These are phyloP conservation scores for Ursus arctos DNA, from an alignment of 2,113 vertebrate genomes.

Conservation along the genomic window DNA sequence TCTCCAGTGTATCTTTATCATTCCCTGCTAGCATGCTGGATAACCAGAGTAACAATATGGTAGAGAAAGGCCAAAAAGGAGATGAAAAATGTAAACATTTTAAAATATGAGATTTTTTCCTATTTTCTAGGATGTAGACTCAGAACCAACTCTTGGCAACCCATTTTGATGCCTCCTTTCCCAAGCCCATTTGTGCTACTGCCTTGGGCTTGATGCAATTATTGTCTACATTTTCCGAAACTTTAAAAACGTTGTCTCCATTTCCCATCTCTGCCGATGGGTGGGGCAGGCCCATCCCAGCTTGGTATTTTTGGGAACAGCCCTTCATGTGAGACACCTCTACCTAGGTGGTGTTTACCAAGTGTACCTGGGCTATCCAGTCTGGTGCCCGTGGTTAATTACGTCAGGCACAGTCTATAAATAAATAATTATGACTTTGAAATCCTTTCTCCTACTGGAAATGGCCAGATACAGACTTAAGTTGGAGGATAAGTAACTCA, in stretches of 20 bases:
- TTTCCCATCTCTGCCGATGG: neutral
- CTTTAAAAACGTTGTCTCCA: neutral
- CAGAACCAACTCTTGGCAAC: neutral
- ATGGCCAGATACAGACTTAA: neutral
- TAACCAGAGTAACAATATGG: neutral
- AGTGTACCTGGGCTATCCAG: neutral
- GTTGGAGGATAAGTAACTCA: neutral
- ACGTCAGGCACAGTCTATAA: neutral
- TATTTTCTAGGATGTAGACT: neutral
- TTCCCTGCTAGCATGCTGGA: neutral
- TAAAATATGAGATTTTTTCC: neutral
- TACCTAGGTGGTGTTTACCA: neutral
- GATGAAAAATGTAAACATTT: neutral
- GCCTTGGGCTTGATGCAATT: neutral
- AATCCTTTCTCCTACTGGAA: neutral
- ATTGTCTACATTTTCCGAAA: neutral
- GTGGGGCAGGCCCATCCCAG: neutral
- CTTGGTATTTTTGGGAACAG: neutral
- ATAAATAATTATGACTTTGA: neutral
- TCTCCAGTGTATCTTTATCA: neutral
- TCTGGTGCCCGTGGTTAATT: neutral
- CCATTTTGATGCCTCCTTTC: neutral
- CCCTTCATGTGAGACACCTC: neutral
- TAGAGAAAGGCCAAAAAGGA: neutral
- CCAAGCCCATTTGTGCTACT: neutral